A percentile compares a stretch with the other conserved stretches of the same genome.
These are phyloP conservation scores for Nothocercus nigrocapillus DNA, from an alignment of 2,113 vertebrate species.

Conservation along the genomic window DNA sequence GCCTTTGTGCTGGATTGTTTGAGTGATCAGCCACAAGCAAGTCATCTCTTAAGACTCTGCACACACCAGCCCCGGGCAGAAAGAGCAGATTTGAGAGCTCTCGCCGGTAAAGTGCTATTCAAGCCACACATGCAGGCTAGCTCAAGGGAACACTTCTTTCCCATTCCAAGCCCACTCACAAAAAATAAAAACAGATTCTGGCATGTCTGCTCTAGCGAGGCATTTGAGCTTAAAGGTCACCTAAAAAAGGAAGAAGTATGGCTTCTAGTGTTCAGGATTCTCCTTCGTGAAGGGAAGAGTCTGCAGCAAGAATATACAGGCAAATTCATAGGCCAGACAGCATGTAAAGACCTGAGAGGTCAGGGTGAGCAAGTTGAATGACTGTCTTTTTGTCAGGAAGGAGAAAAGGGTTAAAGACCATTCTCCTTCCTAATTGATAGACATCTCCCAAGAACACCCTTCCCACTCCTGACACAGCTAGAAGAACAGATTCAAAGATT, in stretches of 20 bases:
- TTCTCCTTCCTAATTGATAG: slow-evolving; percentile 14
- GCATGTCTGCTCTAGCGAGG: slow-evolving; percentile 5
- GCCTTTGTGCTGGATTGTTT: neutral
- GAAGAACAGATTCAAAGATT: slow-evolving; percentile 21
- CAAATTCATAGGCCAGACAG: neutral
- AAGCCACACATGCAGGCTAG: neutral
- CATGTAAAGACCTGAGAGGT: neutral
- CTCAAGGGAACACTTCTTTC: slow-evolving; percentile 1
- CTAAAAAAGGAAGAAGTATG: neutral
- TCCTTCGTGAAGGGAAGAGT: neutral
- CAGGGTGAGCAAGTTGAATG: neutral
- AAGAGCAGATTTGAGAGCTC: neutral
- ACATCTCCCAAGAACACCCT: neutral
- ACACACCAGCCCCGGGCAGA: neutral
- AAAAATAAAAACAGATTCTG: neutral
- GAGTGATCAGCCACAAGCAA: neutral
- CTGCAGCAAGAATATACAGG: neutral
- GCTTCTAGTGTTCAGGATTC: neutral
- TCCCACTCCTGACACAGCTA: neutral
- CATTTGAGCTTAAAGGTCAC: slow-evolving; percentile 59
- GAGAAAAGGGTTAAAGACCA: neutral
- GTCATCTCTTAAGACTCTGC: neutral
- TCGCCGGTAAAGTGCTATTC: neutral
- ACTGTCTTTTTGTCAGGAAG: neutral
- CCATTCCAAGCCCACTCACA: slow-evolving; percentile 61